Base-by-base conservation (phyloP, 35 echinoderm and acorn worm species). In the Acanthaster planci region DNA sequence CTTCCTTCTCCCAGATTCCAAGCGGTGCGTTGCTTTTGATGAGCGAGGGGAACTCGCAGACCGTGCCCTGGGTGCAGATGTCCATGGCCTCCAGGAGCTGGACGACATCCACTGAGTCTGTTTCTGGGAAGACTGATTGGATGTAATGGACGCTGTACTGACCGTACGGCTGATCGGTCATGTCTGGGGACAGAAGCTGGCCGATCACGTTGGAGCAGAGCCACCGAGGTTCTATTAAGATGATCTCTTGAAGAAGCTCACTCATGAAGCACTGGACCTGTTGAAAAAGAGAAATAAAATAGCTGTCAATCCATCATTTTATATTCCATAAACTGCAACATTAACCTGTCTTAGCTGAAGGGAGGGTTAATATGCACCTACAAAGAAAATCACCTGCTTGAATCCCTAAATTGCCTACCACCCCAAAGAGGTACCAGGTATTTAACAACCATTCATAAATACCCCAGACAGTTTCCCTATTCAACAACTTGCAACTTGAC, bases 61-160 rank as follows among this genome's bases (percentile, higher is more conserved):
- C 88, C 7, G 91, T 55, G 9, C 89, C 92, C 15, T 94, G 96
- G 35, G 93, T 84, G 54, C 96, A 99, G 23, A 99, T 90, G 58
- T 99, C 96, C 89, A 99, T 91, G 0, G 92, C 92, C 67, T 99
- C 96, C 7, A 99, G 79, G 0, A 99, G 67, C 54, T 99, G 96
- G 40, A 89, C 81, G 26, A 99, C 89, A 60, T 99, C 96, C 16
- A 86, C 60, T 12, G 78, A 81, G 22, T 99, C 92, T 0, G 96
- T 80, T 37, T 94, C 77, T 16, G 92, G 96, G 54, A 93, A 99
- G 39, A 99, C 47, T 7, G 88, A 77, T 58, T 99, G 96, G 79
- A 99, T 93, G 78, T 91, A 99, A 34, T 99, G 96, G 29, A 99
- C 82, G 79, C 96, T 99, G 39, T 99, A 99, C 32, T 94, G 89